phyloP scores from a whole-genome alignment of 2,888 invertebrate species.

The Fabriciana adippe region DNA sequence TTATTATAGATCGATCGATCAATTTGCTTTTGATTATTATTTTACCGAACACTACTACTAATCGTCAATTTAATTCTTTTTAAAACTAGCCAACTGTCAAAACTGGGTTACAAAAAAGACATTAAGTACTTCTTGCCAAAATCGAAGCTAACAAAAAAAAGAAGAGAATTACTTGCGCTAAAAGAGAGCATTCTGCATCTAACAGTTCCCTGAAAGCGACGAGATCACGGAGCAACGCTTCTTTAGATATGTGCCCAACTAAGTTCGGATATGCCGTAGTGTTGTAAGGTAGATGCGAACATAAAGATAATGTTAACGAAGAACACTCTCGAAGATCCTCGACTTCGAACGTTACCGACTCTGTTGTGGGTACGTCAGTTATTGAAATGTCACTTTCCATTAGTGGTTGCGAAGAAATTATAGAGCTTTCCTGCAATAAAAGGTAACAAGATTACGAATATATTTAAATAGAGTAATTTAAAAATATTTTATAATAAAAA shows the following conservation, averaged over 20 bases:
- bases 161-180: conserved; percentile 84
- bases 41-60: conserved; percentile 1
- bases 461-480: not conserved
- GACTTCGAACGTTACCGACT: conserved; percentile 64
- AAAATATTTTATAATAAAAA: not conserved
- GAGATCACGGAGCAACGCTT: conserved; percentile 87
- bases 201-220: conserved; percentile 93
- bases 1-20: no score
- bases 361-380: conserved; percentile 67
- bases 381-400: conserved; percentile 68
- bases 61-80: conserved; percentile 5
- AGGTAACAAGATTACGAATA: not conserved
- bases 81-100: conserved; percentile 18
- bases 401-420: conserved; percentile 70
- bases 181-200: conserved; percentile 93
- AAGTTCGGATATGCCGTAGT: conserved; percentile 92
- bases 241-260: conserved; percentile 84
- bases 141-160: conserved; percentile 4
- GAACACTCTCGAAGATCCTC: conserved; percentile 86
- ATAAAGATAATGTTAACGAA: conserved; percentile 85
- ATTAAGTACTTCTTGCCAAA: not conserved
- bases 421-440: conserved; percentile 68
- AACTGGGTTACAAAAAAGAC: conserved; percentile 22
- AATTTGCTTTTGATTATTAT: no score
- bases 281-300: conserved; percentile 88